These are phyloP conservation scores for Pseudococcus viburni DNA, from an alignment of 2,888 invertebrate species.

Conservation along the genomic window DNA sequence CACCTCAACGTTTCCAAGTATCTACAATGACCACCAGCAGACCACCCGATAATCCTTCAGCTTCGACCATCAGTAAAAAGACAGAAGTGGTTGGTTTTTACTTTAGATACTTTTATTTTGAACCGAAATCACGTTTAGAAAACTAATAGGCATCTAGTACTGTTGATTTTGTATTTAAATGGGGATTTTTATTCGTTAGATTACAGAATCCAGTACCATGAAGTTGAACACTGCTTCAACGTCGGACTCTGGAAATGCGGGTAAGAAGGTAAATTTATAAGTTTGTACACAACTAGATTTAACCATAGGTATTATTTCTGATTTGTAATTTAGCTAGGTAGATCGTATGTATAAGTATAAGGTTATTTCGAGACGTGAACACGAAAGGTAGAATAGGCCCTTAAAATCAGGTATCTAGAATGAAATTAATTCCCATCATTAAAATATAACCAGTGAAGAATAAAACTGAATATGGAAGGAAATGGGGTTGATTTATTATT, in stretches of 20 bases:
- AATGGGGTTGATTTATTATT: no score
- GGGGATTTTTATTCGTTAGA: constrained; percentile 8
- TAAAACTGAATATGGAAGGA: no score
- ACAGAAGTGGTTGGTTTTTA: constrained; percentile 27
- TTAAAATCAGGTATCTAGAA: no score
- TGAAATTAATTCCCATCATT: no score
- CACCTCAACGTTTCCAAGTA: constrained; percentile 32
- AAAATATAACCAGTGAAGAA: no score
- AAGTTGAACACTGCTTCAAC: constrained; percentile 53
- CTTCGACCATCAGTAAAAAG: constrained; percentile 43
- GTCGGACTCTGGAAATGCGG: constrained; percentile 66
- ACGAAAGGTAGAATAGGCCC: no score
- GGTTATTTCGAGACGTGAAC: no score
- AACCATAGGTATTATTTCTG: no score
- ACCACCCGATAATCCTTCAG: constrained; percentile 42
- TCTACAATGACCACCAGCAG: constrained; percentile 47
- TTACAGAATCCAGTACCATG: constrained; percentile 25
- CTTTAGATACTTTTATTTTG: no score
- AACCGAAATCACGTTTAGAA: no score
- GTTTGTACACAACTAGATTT: constrained; percentile 13
- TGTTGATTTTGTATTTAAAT: not conserved
- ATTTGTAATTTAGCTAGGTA: not conserved
- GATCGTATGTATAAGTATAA: not conserved
- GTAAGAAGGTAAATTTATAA: constrained; percentile 68
- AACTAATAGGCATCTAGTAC: not conserved